Base-by-base conservation (phyloP, 2,888 invertebrate species). In the Lasiommata megera region DNA sequence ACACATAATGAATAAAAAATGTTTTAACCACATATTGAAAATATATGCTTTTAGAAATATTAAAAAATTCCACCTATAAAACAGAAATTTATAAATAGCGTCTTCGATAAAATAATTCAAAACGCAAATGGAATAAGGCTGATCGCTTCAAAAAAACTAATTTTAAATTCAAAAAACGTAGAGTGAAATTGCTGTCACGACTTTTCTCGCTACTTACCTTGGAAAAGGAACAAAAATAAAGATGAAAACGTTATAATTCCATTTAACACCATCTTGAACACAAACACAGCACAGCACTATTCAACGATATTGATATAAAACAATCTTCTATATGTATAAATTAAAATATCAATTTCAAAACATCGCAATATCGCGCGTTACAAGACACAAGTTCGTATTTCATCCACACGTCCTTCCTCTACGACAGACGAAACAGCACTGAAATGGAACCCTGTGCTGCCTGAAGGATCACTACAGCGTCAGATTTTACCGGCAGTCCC, bases 171-270 rank as follows among this genome's bases (percentile, higher is more conserved):
- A 14, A 9, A 11, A 11, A 46, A 16, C 46, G 46, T 46, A 31
- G 9, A 9, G 29, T 11, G 16, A 46, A 46, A 31, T 46, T 46
- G 31, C 31, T 6, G 11, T 31, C 31, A 44, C 28, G 31, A 31
- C 14, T 46, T 46, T 31, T 46, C 46, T 44, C 17, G 31, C 23
- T 46, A 79, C 87, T 82, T 71, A 88, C 88, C 86, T 69, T 84
- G 80, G 56, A 85, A 80, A 60, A 82, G 67, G 69, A 80, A 76
- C 67, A 85, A 64, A 61, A 85, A 72, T 53, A 82, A 67, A 61
- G 74, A 71, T 53, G 70, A 68, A 67, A 80, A 72, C 51, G 60
- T 64, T 43, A 71, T 60, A 55, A 78, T 70, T 74, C 77, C 74
- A 66, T 73, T 71, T 53, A 72, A 69, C 34, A 77, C 68, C 85